These are phyloP conservation scores for Cryptoleucopteryx plumbea DNA, from an alignment of 2,113 vertebrate species.

Conservation along the genomic window DNA sequence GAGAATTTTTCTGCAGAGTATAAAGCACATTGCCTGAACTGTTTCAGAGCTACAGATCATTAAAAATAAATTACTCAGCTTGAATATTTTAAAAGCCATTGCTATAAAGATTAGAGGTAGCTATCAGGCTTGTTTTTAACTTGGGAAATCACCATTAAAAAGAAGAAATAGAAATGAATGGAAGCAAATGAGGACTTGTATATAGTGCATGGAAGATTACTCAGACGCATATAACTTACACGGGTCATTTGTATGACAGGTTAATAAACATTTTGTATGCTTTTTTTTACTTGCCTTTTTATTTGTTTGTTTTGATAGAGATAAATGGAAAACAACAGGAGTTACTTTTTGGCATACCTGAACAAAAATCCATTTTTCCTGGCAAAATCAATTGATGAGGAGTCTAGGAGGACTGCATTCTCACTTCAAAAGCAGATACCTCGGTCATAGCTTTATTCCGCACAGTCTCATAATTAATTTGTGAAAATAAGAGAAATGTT, in stretches of 20 bases:
- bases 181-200: background rate
- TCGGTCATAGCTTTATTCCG: background rate
- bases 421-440: background rate
- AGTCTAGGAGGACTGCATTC: background rate
- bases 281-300: background rate
- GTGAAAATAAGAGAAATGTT: background rate
- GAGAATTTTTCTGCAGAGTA: background rate
- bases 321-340: background rate
- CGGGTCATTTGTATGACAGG: background rate
- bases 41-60: constrained; percentile 29
- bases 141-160: background rate
- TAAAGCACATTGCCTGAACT: background rate
- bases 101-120: background rate
- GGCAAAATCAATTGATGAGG: background rate
- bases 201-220: background rate
- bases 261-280: background rate
- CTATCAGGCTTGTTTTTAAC: background rate
- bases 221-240: background rate
- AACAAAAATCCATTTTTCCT: background rate
- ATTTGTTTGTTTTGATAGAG: background rate
- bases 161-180: background rate
- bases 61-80: constrained; percentile 37
- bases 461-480: background rate
- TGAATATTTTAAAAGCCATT: constrained; percentile 29
- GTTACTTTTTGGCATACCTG: background rate